Evolutionary conservation across 1,140 invertebrate species (phyloP).

Genomic region (Tetranychus cinnabarinus): DNA sequence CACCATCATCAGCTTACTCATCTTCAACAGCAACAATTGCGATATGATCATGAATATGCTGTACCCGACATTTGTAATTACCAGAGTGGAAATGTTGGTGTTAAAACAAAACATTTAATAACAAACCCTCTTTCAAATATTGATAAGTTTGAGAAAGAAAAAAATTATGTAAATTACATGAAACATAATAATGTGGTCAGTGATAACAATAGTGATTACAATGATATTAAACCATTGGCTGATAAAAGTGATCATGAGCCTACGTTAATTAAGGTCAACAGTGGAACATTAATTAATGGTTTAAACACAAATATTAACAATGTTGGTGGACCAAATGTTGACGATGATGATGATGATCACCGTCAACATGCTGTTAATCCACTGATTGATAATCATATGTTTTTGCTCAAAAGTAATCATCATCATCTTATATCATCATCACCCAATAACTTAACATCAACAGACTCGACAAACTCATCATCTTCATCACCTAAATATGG

Average conservation of each 20-base stretch:
- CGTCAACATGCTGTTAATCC: background rate
- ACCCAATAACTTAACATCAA: too few relatives aligned
- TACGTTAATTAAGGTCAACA: background rate
- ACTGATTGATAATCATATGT: background rate
- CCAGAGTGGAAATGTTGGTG: background rate
- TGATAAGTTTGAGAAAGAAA: background rate
- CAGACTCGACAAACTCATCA: too few relatives aligned
- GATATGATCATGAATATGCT: slow-evolving; percentile 5
- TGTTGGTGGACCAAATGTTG: background rate
- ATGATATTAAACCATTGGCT: background rate
- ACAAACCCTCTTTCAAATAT: background rate
- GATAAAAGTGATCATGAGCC: background rate
- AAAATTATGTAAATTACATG: background rate
- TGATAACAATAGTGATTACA: background rate
- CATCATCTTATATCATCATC: too few relatives aligned
- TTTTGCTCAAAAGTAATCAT: background rate
- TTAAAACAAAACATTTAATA: background rate
- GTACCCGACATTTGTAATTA: slow-evolving; percentile 7
- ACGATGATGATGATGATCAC: background rate
- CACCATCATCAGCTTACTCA: background rate
- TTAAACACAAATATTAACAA: background rate
- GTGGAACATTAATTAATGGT: background rate
- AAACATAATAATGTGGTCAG: background rate
- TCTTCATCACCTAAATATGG: too few relatives aligned
- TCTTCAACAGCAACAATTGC: background rate